A percentile compares a stretch with the other conserved stretches of the same genome.
phyloP scores from a whole-genome alignment of 2,888 invertebrate species.

The Tetrapedia diversipes region DNA sequence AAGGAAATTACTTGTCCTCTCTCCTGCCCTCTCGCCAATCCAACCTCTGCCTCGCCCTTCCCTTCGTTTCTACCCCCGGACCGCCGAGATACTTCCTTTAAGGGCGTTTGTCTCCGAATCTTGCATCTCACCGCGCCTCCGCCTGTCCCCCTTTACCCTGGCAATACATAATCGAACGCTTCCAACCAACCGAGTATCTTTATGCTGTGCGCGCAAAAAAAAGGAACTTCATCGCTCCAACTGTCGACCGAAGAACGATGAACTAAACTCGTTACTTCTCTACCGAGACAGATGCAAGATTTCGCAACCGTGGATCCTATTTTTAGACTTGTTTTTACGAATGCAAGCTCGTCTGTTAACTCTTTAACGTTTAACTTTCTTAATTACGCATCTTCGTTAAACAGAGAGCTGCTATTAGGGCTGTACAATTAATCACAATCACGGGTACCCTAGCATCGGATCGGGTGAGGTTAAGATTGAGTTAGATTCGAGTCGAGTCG shows the following conservation, averaged over 20 bases:
- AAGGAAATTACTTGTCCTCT: slow-evolving; percentile 83
- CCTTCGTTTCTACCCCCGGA: not conserved
- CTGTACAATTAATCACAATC: no score
- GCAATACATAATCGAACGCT: slow-evolving; percentile 39
- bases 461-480: no score
- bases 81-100: slow-evolving; percentile 55
- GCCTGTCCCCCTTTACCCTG: slow-evolving; percentile 17
- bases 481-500: no score
- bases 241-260: not conserved
- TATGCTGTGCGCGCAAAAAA: not conserved
- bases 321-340: no score
- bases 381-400: no score
- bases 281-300: not conserved
- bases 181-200: slow-evolving; percentile 4
- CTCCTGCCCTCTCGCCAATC: slow-evolving; percentile 61
- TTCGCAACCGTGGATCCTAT: no score
- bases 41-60: slow-evolving; percentile 32
- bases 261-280: slow-evolving; percentile 5
- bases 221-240: not conserved
- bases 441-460: no score
- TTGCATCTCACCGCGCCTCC: slow-evolving; percentile 34
- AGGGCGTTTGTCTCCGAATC: slow-evolving; percentile 62
- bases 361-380: no score
- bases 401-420: no score
- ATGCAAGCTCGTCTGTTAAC: no score